These are phyloP conservation scores for Gambusia holbrooki DNA, from an alignment of 2,113 vertebrate genomes.

Conservation along the genomic window DNA sequence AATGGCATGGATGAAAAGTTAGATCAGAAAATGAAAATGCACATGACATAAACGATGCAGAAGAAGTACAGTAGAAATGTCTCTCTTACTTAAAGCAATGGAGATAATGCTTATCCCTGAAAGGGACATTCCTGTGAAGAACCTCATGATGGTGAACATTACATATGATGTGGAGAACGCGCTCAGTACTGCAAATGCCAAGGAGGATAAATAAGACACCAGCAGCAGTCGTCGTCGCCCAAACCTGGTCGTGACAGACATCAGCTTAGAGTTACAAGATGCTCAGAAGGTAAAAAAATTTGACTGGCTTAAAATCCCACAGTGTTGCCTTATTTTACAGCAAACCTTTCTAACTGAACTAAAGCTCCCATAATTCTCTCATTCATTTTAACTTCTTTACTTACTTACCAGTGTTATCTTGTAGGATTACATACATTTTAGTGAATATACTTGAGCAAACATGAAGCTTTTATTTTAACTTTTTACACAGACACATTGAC, in stretches of 20 bases:
- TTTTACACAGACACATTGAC: background rate
- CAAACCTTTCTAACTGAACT: background rate
- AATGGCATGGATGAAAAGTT: background rate
- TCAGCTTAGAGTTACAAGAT: background rate
- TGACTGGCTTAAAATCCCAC: background rate
- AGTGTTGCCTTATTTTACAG: background rate
- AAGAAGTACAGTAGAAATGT: background rate
- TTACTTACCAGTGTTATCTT: no score
- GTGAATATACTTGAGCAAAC: background rate
- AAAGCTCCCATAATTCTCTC: no score
- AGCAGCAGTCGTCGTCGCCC: constrained; percentile 75
- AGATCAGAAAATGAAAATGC: background rate
- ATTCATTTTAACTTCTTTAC: background rate
- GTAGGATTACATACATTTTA: background rate
- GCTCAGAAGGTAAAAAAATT: no score
- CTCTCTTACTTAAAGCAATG: constrained; percentile 72
- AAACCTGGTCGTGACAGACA: constrained; percentile 65
- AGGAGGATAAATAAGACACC: constrained; percentile 68
- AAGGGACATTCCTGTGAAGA: constrained; percentile 77
- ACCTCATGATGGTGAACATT: constrained; percentile 76
- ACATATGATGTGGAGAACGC: constrained; percentile 74
- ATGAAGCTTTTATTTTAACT: background rate
- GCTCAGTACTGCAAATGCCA: constrained; percentile 73
- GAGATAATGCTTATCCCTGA: constrained; percentile 78
- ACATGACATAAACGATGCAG: background rate